Evolutionary conservation across 2,797 vertebrate species (phyloP).

Genomic region (Sarcophilus harrisii): DNA sequence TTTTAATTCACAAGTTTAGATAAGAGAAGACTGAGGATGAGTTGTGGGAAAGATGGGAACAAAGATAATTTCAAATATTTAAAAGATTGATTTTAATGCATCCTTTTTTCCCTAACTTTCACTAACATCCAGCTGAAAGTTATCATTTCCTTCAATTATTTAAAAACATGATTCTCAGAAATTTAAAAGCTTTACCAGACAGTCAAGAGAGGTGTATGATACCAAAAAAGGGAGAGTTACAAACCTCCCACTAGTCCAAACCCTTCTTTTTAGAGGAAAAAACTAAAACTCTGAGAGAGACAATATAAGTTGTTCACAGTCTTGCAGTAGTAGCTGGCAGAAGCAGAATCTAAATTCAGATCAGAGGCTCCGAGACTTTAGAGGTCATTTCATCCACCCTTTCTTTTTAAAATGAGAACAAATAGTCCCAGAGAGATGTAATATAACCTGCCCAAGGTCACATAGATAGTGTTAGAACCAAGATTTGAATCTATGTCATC

Average conservation of each 20-base stretch:
- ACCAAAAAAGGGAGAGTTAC: neutral
- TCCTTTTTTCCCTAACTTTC: neutral
- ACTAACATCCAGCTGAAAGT: neutral
- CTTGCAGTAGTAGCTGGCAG: neutral
- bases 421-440: neutral
- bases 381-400: neutral
- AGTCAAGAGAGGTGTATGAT: neutral
- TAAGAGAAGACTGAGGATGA: neutral
- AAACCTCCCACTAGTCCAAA: neutral
- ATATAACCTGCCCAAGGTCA: neutral
- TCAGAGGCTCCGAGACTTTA: neutral
- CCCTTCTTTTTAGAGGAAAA: neutral
- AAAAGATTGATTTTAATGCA: neutral
- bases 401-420: neutral
- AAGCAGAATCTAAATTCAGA: neutral
- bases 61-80: neutral
- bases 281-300: neutral
- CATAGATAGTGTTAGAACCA: neutral
- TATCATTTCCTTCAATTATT: neutral
- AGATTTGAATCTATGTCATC: neutral
- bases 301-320: neutral
- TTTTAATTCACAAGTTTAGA: neutral
- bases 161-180: neutral
- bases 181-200: neutral
- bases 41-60: neutral